A percentile compares a stretch with the other conserved stretches of the same genome.
phyloP scores from a whole-genome alignment of 1,140 invertebrate genomes.

The Proctacanthus coquilletti region DNA sequence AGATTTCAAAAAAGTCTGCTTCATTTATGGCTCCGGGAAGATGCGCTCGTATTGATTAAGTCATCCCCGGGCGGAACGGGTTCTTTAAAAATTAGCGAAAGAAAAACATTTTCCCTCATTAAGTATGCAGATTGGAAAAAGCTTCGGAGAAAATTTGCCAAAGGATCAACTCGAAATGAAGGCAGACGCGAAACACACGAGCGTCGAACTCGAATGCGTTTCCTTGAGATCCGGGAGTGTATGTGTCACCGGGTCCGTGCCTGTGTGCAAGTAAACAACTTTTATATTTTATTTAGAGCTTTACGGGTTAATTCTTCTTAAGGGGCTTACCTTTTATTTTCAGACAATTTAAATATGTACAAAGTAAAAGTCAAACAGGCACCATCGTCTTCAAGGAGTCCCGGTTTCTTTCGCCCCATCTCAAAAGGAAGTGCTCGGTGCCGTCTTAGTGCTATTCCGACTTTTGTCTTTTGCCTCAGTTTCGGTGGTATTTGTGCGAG shows the following conservation, averaged over 20 bases:
- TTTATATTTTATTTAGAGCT: slow-evolving; percentile 1
- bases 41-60: too few species aligned
- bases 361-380: neutral
- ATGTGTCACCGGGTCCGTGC: too few species aligned
- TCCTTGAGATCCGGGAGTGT: too few species aligned
- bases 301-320: slow-evolving; percentile 1
- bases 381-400: neutral
- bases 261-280: too few species aligned
- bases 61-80: too few species aligned
- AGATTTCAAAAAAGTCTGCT: too few species aligned
- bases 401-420: neutral
- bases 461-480: neutral
- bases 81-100: slow-evolving; percentile 1
- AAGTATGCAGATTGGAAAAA: slow-evolving; percentile 1
- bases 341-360: slow-evolving; percentile 1
- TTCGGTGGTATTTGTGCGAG: neutral
- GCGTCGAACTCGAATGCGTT: too few species aligned
- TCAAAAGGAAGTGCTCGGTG: neutral
- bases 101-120: neutral
- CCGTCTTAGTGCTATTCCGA: neutral
- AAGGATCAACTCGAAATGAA: too few species aligned
- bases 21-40: too few species aligned
- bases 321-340: slow-evolving; percentile 1
- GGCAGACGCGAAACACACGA: too few species aligned
- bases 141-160: too few species aligned